These are phyloP conservation scores for Micrastur ruficollis DNA, from an alignment of 2,797 vertebrate genomes.

Conservation along the genomic window DNA sequence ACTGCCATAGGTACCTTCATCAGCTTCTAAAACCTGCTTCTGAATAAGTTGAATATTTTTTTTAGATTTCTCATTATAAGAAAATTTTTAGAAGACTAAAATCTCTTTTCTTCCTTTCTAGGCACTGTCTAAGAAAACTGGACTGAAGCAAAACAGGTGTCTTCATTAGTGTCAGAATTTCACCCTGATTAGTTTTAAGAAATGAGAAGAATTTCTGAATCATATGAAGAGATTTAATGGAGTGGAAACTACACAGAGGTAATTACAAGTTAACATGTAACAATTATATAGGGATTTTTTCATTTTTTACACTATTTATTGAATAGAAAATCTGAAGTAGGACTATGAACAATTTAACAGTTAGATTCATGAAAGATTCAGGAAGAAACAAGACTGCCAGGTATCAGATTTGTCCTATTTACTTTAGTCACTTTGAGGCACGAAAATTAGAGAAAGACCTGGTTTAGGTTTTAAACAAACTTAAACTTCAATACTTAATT, in stretches of 20 bases:
- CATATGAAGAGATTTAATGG: not conserved
- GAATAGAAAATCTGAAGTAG: not conserved
- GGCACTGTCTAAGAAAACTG: not conserved
- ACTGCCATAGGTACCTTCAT: not conserved
- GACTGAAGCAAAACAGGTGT: not conserved
- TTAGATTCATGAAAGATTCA: not conserved
- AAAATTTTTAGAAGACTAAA: not conserved
- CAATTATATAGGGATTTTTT: not conserved
- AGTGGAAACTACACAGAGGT: not conserved
- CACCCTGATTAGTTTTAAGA: not conserved
- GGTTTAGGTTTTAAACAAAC: not conserved
- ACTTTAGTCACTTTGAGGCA: not conserved
- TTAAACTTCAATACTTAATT: not conserved
- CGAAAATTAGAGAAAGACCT: not conserved
- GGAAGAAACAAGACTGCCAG: not conserved
- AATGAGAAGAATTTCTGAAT: not conserved
- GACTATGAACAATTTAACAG: not conserved
- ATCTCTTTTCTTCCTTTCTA: not conserved
- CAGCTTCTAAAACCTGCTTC: not conserved
- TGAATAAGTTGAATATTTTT: not conserved
- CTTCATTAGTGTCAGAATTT: not conserved
- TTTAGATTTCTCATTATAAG: not conserved
- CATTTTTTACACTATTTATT: not conserved
- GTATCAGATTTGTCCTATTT: not conserved
- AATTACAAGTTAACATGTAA: not conserved